phyloP scores from a whole-genome alignment of 2,113 vertebrate genomes.

The Strix aluco region DNA sequence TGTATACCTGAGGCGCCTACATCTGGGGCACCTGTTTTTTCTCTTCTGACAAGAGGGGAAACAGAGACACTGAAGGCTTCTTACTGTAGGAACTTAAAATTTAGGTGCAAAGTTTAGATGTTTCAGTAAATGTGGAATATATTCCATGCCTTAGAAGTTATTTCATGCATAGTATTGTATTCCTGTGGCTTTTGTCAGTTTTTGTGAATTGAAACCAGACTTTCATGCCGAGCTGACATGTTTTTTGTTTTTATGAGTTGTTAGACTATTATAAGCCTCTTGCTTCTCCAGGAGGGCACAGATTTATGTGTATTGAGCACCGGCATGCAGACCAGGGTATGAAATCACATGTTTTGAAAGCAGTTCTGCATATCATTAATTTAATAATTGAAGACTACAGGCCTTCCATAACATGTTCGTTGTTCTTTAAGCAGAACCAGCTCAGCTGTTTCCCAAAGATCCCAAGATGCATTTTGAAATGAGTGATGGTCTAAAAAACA shows the following conservation, averaged over 20 bases:
- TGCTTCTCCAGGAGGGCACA: neutral
- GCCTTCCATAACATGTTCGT: neutral
- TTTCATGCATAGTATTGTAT: neutral
- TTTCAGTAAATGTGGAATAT: neutral
- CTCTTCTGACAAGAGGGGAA: neutral
- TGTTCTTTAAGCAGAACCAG: slow-evolving; percentile 3
- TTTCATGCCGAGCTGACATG: neutral
- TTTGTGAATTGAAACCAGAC: slow-evolving; percentile 42
- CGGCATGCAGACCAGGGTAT: neutral
- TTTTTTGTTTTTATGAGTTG: slow-evolving; percentile 6
- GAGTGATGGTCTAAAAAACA: neutral
- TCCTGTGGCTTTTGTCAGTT: slow-evolving; percentile 30
- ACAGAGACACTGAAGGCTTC: neutral
- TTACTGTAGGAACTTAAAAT: neutral
- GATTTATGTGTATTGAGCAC: neutral
- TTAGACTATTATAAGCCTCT: neutral
- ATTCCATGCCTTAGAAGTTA: neutral
- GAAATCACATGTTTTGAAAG: slow-evolving; percentile 24
- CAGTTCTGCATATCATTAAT: neutral
- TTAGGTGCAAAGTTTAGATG: neutral
- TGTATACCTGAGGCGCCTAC: neutral
- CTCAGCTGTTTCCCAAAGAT: neutral
- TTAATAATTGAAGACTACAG: neutral
- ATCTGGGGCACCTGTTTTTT: neutral
- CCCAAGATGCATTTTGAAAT: neutral